Evolutionary conservation across 2,797 vertebrate species (phyloP).

Genomic region (Labroides dimidiatus): DNA sequence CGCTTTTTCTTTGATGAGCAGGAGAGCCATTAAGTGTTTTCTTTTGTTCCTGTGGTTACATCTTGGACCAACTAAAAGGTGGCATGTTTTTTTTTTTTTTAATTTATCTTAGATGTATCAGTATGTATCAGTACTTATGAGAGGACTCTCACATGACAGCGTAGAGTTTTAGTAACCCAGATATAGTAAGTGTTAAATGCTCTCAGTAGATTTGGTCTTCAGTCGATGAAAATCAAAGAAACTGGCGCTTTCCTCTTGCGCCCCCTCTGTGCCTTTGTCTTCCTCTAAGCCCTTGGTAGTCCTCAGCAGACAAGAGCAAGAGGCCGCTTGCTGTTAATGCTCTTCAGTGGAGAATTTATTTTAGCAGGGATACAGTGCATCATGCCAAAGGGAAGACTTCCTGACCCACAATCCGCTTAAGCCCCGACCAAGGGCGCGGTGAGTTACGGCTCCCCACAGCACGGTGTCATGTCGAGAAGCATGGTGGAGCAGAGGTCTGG

Average conservation of each 20-base stretch:
- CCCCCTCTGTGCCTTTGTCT: conserved; percentile 60
- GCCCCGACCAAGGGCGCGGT: conserved; percentile 75
- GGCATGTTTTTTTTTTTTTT: conserved; percentile 18
- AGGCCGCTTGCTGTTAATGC: conserved; percentile 72
- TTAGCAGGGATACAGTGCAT: conserved; percentile 74
- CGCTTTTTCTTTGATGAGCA: conserved; percentile 39
- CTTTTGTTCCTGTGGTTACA: conserved; percentile 48
- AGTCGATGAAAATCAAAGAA: conserved; percentile 61
- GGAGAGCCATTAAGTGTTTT: conserved; percentile 39
- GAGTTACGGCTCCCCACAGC: conserved; percentile 73
- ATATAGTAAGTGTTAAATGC: conserved; percentile 51
- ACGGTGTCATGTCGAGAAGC: conserved; percentile 71
- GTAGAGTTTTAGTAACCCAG: conserved; percentile 36
- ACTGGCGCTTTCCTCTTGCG: conserved; percentile 50
- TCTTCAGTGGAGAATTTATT: conserved; percentile 78
- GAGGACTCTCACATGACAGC: conserved; percentile 24
- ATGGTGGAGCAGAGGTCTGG: conserved; percentile 70
- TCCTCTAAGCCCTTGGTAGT: conserved; percentile 64
- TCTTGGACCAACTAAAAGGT: conserved; percentile 22
- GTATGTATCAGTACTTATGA: conserved; percentile 12
- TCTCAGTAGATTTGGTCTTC: conserved; percentile 44
- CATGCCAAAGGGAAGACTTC: conserved; percentile 74
- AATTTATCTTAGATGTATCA: conserved; percentile 4
- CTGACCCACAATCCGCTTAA: conserved; percentile 81
- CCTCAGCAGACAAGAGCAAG: conserved; percentile 67